These are phyloP conservation scores for Helicoverpa armigera DNA, from an alignment of 1,140 invertebrate genomes.

Conservation along the genomic window DNA sequence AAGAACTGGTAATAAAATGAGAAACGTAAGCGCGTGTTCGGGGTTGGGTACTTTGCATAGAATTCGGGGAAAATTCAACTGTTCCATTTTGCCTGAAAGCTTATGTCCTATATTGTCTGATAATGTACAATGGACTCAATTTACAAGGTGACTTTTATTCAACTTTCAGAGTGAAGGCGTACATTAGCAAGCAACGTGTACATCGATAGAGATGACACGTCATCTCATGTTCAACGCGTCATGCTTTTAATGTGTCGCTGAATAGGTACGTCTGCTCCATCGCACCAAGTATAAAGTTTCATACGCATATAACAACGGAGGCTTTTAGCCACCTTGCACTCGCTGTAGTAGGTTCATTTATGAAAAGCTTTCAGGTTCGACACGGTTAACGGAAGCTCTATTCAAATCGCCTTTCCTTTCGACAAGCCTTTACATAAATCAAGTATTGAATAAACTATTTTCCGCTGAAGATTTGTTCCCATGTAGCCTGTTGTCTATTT, in stretches of 20 bases:
- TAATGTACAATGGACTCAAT: conserved; percentile 3
- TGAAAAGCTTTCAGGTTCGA: conserved; percentile 83
- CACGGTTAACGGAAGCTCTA: conserved; percentile 73
- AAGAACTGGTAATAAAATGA: conserved; percentile 32
- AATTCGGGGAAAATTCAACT: conserved; percentile 18
- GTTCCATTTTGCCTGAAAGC: not conserved
- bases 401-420: conserved; percentile 78
- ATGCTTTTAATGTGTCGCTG: conserved; percentile 54
- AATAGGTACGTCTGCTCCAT: conserved; percentile 57
- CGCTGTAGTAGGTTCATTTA: conserved; percentile 70
- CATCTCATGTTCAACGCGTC: conserved; percentile 25
- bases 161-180: not conserved
- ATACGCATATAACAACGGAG: conserved; percentile 68
- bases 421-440: conserved; percentile 80
- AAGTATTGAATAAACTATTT: conserved; percentile 80
- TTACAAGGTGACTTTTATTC: conserved; percentile 16
- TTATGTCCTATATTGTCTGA: conserved; percentile 18
- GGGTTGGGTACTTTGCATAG: not conserved
- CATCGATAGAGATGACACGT: conserved; percentile 10
- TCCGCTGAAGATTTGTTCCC: conserved; percentile 57
- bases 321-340: conserved; percentile 75
- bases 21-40: conserved; percentile 1
- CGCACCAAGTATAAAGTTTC: conserved; percentile 72
- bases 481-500: conserved; percentile 5
- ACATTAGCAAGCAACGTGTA: conserved; percentile 19